phyloP scores from a whole-genome alignment of 2,888 invertebrate genomes.

The Eupithecia inturbata region DNA sequence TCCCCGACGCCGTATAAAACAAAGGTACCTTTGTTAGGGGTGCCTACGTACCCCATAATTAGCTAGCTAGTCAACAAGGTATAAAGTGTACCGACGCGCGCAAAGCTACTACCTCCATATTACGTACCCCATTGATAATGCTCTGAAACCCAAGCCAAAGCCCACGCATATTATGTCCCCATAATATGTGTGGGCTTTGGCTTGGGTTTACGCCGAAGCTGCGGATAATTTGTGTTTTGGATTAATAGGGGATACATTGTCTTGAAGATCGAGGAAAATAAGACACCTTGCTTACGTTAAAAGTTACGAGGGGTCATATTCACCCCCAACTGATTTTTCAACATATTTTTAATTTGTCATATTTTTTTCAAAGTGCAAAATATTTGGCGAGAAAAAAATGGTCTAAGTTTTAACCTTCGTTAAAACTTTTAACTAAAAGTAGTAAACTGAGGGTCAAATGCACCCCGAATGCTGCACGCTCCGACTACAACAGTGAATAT shows the following conservation, averaged over 20 bases:
- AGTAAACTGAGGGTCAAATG: too few relatives aligned
- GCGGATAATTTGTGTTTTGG: background rate
- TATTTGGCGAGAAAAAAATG: too few relatives aligned
- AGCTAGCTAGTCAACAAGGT: slow-evolving; percentile 10
- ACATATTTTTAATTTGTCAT: too few relatives aligned
- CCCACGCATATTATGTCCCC: too few relatives aligned
- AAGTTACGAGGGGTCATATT: background rate
- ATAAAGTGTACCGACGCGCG: slow-evolving; percentile 6
- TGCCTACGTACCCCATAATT: slow-evolving; percentile 4
- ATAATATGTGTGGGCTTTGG: background rate
- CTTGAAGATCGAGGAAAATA: background rate
- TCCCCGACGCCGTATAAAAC: slow-evolving; percentile 1
- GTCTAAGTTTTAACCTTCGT: too few relatives aligned
- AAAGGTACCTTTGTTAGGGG: slow-evolving; percentile 3
- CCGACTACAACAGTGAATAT: too few relatives aligned
- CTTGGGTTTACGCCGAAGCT: background rate
- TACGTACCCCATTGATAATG: background rate
- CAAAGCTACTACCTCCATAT: background rate
- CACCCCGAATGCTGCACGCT: too few relatives aligned
- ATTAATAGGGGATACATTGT: background rate
- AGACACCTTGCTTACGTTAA: background rate
- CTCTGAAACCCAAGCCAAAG: too few relatives aligned
- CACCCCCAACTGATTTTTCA: background rate
- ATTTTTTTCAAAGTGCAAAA: too few relatives aligned
- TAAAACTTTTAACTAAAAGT: too few relatives aligned